Base-by-base conservation (phyloP, 2,113 vertebrate genomes). In the Nibea albiflora region DNA sequence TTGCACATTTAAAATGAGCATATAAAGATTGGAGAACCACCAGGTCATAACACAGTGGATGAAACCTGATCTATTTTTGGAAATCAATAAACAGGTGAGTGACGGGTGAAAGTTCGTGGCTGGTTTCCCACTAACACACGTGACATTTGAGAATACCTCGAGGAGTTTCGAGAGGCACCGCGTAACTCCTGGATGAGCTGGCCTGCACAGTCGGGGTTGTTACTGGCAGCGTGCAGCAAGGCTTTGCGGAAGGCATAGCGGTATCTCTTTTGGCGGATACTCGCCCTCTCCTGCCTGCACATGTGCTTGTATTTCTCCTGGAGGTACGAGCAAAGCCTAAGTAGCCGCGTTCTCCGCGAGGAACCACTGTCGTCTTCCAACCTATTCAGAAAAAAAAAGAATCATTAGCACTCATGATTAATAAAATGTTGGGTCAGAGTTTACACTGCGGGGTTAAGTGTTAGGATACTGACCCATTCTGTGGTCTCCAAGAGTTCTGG, bases 261-360 rank as follows among this genome's bases (percentile, higher is more conserved):
- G 94, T 97, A 98, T 90, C 97, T 97, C 95, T 96, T 97, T 84
- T 98, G 97, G 76, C 96, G 97, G 47, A 96, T 96, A 86, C 96
- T 96, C 78, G 96, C 97, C 93, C 97, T 95, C 94, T 99, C 98
- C 95, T 98, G 96, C 93, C 97, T 95, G 94, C 97, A 99, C 92
- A 99, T 97, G 95, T 98, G 97, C 96, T 97, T 97, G 90, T 99
- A 99, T 93, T 98, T 98, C 92, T 99, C 97, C 95, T 96, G 97
- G 92, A 99, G 96, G 95, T 99, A 98, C 88, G 98, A 96, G 95
- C 98, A 99, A 92, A 99, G 96, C 93, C 96, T 95, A 83, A 97
- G 94, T 92, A 99, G 95, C 91, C 98, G 96, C 80, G 96, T 96
- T 90, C 96, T 96, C 92, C 98, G 95, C 44, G 96, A 96, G 70